These are phyloP conservation scores for Myrmophylax atrothorax DNA, from an alignment of 2,113 vertebrate genomes.

Conservation along the genomic window DNA sequence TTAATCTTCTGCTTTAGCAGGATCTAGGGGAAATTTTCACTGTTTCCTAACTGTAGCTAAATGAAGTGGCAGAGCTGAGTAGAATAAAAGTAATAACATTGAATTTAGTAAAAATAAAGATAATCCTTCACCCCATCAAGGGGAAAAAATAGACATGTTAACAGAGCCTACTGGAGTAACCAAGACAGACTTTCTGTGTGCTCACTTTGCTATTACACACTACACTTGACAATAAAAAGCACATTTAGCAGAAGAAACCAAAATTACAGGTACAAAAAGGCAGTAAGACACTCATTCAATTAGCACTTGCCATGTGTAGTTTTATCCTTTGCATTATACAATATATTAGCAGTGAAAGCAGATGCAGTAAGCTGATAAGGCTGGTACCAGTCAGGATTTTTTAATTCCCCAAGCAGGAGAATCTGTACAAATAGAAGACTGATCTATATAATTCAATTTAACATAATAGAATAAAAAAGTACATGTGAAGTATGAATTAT, in stretches of 20 bases:
- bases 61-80: neutral
- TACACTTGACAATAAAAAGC: neutral
- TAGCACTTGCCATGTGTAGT: neutral
- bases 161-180: neutral
- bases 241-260: neutral
- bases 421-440: neutral
- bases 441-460: neutral
- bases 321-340: neutral
- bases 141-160: neutral
- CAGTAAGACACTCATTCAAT: neutral
- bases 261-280: neutral
- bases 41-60: constrained; percentile 5
- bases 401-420: neutral
- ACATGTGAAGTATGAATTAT: neutral
- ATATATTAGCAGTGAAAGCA: neutral
- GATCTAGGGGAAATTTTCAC: neutral
- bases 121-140: neutral
- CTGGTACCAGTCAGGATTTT: neutral
- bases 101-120: neutral
- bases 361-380: neutral
- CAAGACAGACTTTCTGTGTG: neutral
- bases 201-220: neutral
- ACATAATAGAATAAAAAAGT: neutral
- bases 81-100: neutral
- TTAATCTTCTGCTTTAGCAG: neutral